Evolutionary conservation across 2,113 vertebrate species (phyloP).

Genomic region (Centrocercus urophasianus): DNA sequence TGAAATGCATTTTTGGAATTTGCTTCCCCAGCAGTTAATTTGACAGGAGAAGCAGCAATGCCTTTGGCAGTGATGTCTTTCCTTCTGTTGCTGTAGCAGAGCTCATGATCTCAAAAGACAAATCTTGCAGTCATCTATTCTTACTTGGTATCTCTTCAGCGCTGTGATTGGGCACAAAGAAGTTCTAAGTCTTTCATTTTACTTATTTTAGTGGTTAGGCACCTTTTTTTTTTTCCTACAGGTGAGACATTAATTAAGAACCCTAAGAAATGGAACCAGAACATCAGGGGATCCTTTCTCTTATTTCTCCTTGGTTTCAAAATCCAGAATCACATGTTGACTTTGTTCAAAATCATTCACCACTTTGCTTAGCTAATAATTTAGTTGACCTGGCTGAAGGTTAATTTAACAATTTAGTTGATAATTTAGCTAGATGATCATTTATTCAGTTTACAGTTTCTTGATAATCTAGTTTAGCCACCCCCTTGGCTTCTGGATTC

Average conservation of each 20-base stretch:
- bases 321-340: not conserved
- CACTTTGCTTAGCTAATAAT: not conserved
- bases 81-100: not conserved
- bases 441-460: not conserved
- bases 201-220: not conserved
- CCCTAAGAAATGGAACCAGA: not conserved
- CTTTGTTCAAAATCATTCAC: not conserved
- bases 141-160: not conserved
- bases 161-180: not conserved
- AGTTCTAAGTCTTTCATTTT: not conserved
- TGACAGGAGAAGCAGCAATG: not conserved
- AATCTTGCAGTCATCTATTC: not conserved
- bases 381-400: not conserved
- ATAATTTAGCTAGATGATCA: not conserved
- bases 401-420: not conserved
- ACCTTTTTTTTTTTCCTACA: not conserved
- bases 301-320: not conserved
- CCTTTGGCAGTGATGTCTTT: not conserved
- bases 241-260: not conserved
- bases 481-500: not conserved
- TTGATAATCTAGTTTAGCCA: not conserved
- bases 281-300: not conserved
- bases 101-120: not conserved
- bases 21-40: not conserved
- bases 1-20: not conserved